Base-by-base conservation (phyloP, 2,113 vertebrate species). In the Tylochromis polylepis region DNA sequence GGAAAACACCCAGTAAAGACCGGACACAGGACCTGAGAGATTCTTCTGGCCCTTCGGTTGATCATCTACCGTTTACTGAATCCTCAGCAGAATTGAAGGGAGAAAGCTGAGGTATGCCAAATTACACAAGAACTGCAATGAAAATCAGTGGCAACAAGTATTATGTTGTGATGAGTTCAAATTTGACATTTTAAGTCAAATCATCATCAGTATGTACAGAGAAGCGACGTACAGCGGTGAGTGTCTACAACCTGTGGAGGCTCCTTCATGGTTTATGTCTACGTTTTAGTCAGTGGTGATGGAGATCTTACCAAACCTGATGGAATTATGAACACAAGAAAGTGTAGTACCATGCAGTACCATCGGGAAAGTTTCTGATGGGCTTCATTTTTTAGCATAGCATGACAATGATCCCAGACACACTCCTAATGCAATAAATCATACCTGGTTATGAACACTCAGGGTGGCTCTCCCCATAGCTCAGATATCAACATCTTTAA, bases 281-380 rank as follows among this genome's bases (percentile, higher is more conserved):
- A 22, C 0, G 0, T 65, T 36, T 36, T 0, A 65, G 24, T 29
- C 15, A 31, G 60, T 67, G 60, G 6, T 0, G 0, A 5, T 22
- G 62, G 8, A 43, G 65, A 16, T 70, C 38, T 43, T 1, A 5
- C 38, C 65, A 70, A 70, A 70, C 8, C n/a, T 43, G 38, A 70
- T 70, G 38, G 24, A 70, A 43, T 24, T 43, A 10, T 70, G 12
- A 24, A 70, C 36, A 43, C 15, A 43, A 2, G 11, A 41, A 41
- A 15, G 11, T 2, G 60, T 36, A 38, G 46, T 49, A 46, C 14
- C 43, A 70, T 2, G 38, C 14, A 70, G 14, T 15, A 27, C 38
- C 38, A 70, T 43, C 36, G 6, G n/a, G n/a, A 70, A 41, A 3
- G 34, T 38, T 41, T 70, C n/a, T 70, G 14, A 70, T 41, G 20